These are phyloP conservation scores for Parapsyche elsis DNA, from an alignment of 1,140 invertebrate species.

Conservation along the genomic window DNA sequence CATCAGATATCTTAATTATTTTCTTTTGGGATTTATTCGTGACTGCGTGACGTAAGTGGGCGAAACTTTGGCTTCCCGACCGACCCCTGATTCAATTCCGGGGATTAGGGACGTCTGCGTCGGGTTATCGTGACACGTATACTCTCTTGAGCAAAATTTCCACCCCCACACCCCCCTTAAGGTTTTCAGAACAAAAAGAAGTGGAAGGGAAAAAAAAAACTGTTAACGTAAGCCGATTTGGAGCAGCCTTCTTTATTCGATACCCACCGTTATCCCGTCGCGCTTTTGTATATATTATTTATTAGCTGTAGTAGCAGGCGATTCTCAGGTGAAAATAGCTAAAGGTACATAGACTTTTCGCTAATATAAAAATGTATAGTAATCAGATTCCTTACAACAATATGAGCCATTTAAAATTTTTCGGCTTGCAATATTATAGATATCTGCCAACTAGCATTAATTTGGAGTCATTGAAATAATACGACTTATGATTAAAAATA, in stretches of 20 bases:
- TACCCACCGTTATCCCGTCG: neutral
- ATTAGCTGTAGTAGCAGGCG: too few species aligned
- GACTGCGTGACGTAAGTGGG: constrained; percentile 31
- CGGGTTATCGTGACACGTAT: constrained; percentile 46
- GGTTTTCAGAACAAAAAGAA: neutral
- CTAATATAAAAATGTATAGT: too few species aligned
- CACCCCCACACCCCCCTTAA: neutral
- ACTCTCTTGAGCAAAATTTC: constrained; percentile 18
- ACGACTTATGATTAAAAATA: too few species aligned
- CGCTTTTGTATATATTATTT: too few species aligned
- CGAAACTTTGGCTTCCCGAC: constrained; percentile 30
- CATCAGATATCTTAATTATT: constrained; percentile 47
- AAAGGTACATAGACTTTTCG: too few species aligned
- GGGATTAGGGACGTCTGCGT: constrained; percentile 39
- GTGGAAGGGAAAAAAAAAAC: neutral
- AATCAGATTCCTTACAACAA: too few species aligned
- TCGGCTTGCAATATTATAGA: too few species aligned
- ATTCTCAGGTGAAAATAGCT: too few species aligned
- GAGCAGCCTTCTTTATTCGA: neutral
- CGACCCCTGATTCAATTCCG: constrained; percentile 43
- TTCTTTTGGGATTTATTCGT: constrained; percentile 39
- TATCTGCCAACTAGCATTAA: too few species aligned
- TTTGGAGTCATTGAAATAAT: too few species aligned
- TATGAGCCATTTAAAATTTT: too few species aligned
- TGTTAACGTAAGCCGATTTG: constrained; percentile 27